A percentile compares a stretch with the other conserved stretches of the same genome.
Conservation (phyloP, 2,888 invertebrate species). For the Ethmia dodecea region DNA sequence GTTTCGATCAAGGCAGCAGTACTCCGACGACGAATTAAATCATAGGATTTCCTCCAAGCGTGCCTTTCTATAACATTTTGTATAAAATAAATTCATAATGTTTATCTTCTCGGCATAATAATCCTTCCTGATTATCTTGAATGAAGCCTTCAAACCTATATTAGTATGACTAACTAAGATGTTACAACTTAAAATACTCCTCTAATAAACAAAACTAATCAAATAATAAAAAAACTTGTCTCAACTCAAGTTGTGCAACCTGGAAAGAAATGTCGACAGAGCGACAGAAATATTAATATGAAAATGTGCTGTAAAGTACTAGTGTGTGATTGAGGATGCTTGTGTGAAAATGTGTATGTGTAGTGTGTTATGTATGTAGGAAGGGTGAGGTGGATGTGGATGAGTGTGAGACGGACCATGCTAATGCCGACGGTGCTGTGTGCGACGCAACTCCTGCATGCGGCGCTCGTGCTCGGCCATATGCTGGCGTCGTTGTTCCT, state of each 20-base stretch:
- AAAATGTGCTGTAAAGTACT: constrained; percentile 3
- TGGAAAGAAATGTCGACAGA: constrained; percentile 47
- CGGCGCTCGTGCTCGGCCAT: constrained; percentile 92
- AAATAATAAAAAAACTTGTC: constrained; percentile 16
- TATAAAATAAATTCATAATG: constrained; percentile 62
- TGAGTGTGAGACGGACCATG: constrained; percentile 66
- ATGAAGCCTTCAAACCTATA: constrained; percentile 43
- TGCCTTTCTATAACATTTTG: constrained; percentile 76
- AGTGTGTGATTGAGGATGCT: constrained; percentile 17
- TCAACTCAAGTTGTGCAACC: constrained; percentile 35
- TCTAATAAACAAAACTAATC: constrained; percentile 34
- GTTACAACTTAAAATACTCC: constrained; percentile 40
- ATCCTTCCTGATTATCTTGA: constrained; percentile 33
- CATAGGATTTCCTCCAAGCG: constrained; percentile 74
- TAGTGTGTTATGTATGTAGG: constrained; percentile 9
- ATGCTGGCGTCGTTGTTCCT: constrained; percentile 90
- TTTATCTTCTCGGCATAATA: constrained; percentile 24
- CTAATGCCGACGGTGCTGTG: constrained; percentile 66
- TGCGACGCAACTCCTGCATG: constrained; percentile 83
- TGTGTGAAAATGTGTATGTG: constrained; percentile 18
- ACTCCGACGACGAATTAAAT: constrained; percentile 68
- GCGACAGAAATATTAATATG: constrained; percentile 36
- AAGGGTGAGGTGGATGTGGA: too few relatives aligned
- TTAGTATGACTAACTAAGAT: constrained; percentile 39
- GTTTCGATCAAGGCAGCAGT: constrained; percentile 49